phyloP scores from a whole-genome alignment of 2,797 vertebrate species.

The Xenentodon cancila region DNA sequence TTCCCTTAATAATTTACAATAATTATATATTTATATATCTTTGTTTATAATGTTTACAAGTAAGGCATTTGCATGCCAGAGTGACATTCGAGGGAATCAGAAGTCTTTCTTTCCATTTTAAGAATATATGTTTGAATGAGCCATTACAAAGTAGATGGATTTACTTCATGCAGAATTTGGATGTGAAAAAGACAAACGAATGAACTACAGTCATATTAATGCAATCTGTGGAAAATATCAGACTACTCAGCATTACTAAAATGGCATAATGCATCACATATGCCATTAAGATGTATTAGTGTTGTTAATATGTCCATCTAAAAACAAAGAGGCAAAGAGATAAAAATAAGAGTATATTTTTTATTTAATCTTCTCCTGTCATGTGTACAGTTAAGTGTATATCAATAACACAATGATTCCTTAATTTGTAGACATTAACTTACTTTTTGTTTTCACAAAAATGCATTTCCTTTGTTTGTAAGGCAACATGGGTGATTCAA shows the following conservation, averaged over 20 bases:
- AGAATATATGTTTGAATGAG: slow-evolving; percentile 24
- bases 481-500: slow-evolving; percentile 74
- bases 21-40: slow-evolving; percentile 17
- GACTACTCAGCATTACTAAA: not conserved
- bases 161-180: slow-evolving; percentile 8
- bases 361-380: slow-evolving; percentile 43
- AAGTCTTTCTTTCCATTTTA: slow-evolving; percentile 16
- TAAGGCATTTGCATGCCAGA: slow-evolving; percentile 34
- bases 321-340: slow-evolving; percentile 17
- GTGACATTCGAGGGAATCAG: slow-evolving; percentile 4
- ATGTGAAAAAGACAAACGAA: slow-evolving; percentile 16
- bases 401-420: slow-evolving; percentile 50
- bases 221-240: slow-evolving; percentile 33
- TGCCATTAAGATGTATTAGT: not conserved
- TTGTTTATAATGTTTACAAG: slow-evolving; percentile 35
- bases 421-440: slow-evolving; percentile 32
- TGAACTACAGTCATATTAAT: slow-evolving; percentile 39
- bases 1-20: slow-evolving; percentile 22
- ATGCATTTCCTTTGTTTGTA: slow-evolving; percentile 57
- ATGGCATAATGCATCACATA: too few species aligned
- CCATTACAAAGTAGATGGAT: slow-evolving; percentile 13
- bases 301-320: slow-evolving; percentile 2
- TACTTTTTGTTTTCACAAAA: slow-evolving; percentile 48
- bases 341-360: slow-evolving; percentile 35
- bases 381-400: slow-evolving; percentile 60